phyloP scores from a whole-genome alignment of 2,888 invertebrate genomes.

The Campopleginae sp. region DNA sequence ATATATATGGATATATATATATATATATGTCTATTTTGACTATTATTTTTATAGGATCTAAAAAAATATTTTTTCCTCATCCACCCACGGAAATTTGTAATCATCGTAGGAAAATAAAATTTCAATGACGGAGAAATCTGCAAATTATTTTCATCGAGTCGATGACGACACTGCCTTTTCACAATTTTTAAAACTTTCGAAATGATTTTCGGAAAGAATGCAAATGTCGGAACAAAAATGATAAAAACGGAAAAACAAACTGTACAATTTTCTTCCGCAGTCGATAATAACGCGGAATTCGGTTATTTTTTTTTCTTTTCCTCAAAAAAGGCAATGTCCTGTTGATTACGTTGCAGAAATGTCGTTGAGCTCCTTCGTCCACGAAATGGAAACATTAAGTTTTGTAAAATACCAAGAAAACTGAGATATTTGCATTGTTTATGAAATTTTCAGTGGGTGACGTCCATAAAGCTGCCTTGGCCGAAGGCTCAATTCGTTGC shows the following conservation, averaged over 20 bases:
- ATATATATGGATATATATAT: slow-evolving; percentile 33
- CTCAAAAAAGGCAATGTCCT: background rate
- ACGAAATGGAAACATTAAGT: background rate
- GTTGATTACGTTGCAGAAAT: background rate
- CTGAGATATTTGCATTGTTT: background rate
- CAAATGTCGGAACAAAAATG: background rate
- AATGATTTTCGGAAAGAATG: background rate
- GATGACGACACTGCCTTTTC: background rate
- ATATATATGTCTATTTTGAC: background rate
- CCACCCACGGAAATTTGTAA: background rate
- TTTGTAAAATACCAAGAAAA: background rate
- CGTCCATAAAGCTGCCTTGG: background rate
- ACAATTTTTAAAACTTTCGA: background rate
- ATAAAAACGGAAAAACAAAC: background rate
- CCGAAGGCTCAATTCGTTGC: slow-evolving; percentile 49
- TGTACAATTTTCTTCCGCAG: background rate
- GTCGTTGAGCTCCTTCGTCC: background rate
- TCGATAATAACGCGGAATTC: background rate
- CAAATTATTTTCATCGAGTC: background rate
- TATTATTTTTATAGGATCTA: background rate
- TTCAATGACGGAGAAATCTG: background rate
- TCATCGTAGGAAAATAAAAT: background rate
- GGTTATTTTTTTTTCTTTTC: background rate
- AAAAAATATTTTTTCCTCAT: slow-evolving; percentile 9
- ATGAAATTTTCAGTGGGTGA: background rate